Evolutionary conservation across 2,113 vertebrate genomes (phyloP), one percentile per base, ranked within the genome.

Genomic region (Carassius auratus): DNA sequence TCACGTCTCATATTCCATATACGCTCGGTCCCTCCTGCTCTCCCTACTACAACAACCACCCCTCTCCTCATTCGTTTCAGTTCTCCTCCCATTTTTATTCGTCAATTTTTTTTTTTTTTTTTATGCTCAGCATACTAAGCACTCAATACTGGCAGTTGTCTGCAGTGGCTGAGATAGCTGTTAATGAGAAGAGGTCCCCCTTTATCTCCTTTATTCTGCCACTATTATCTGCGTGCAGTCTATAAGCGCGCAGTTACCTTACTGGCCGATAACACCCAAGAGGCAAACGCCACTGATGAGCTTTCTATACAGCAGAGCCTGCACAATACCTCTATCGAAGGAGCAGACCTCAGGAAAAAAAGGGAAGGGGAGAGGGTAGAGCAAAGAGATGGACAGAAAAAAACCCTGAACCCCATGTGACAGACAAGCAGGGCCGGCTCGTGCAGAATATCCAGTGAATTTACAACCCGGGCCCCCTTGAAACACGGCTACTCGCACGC

Each of bases 151-250:
- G 93, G 89, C 94, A 94, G 95, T 92, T n/a, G 97, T 95, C 97
- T 99, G 98, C 95, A 95, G 94, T 96, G 96, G 96, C 95, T 96
- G 92, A 98, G 97, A 99, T 99, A 99, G 97, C 95, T 96, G 96
- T 97, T 98, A 99, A 99, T 98, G 97, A 98, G 97, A 97, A 98
- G 96, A 96, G 96, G 95, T 95, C 94, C 93, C 93, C 94, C 96
- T 97, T 98, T 99, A 99, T 98, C 97, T 96, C 95, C 95, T 96
- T 96, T 96, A 96, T 96, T 95, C 95, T 96, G 94, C 95, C 95
- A 95, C 95, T 95, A 98, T 98, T 98, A 98, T 99, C 97, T 97
- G 94, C 94, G 93, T 95, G 95, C 96, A 97, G 97, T 97, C 97
- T 97, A 97, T 97, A 97, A 97, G 96, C 96, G 95, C 93, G 96